Evolutionary conservation across 2,797 vertebrate species (phyloP).

Genomic region (Coregonus ussuriensis): DNA sequence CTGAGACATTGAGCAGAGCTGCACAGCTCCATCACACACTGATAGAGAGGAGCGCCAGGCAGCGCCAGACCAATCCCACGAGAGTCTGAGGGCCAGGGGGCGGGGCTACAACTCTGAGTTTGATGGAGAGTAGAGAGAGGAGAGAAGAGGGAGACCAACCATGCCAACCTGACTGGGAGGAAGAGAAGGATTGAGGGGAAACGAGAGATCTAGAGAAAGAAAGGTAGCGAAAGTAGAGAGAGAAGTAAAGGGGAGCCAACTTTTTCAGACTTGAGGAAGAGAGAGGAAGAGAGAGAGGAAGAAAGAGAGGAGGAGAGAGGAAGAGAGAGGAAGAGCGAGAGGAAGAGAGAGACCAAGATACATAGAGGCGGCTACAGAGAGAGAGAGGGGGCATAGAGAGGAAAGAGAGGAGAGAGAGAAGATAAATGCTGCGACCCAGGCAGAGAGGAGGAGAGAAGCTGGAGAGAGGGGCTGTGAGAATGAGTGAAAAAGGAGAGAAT

Average conservation of each 20-base stretch:
- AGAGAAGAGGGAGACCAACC: neutral
- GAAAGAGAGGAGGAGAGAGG: too few relatives aligned
- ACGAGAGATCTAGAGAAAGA: neutral
- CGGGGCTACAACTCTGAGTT: neutral
- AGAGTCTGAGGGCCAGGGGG: constrained; percentile 22
- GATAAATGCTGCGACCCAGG: too few relatives aligned
- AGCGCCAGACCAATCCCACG: constrained; percentile 29
- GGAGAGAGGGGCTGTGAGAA: constrained; percentile 9
- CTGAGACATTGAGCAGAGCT: constrained; percentile 43
- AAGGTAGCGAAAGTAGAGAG: constrained; percentile 1
- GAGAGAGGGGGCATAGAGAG: neutral
- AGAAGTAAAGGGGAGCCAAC: constrained; percentile 12
- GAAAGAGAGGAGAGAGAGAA: too few relatives aligned
- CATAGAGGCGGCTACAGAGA: too few relatives aligned
- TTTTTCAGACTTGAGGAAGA: constrained; percentile 2
- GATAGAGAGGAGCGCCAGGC: constrained; percentile 57
- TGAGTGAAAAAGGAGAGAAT: neutral
- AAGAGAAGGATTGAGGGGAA: too few relatives aligned
- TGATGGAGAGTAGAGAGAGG: neutral
- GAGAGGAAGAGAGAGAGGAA: neutral
- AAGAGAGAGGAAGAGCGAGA: too few relatives aligned
- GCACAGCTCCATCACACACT: constrained; percentile 36
- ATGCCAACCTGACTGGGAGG: too few relatives aligned
- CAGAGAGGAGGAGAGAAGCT: neutral
- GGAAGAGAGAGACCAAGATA: too few relatives aligned